Evolutionary conservation across 2,113 vertebrate species (phyloP), one percentile per base, ranked within the genome.

Genomic region (Onychostruthus taczanowskii): DNA sequence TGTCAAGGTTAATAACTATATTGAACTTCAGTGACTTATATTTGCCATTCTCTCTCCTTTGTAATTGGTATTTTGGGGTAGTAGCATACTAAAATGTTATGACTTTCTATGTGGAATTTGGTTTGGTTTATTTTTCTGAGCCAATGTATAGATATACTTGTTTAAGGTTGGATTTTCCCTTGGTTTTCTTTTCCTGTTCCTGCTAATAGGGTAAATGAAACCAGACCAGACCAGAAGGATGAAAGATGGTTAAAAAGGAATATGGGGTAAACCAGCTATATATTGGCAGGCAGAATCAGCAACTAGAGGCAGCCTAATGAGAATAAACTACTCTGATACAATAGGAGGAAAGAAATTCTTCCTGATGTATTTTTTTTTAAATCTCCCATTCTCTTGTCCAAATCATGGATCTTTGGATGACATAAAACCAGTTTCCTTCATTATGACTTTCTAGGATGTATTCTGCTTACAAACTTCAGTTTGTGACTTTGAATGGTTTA

Each of bases 361-460:
- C 26, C 19, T 68, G 15, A 9, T 70, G 4, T 22, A 1, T 53
- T 61, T 28, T 62, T 13, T 4, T 15, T 4, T 17, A 0, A 19
- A 13, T 39, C 3, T 53, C 46, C 22, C 6, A 46, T 27, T 87
- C 12, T 37, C 15, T 41, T 1, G 1, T 37, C 21, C 41, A 73
- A 59, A 49, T 91, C 14, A 66, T 39, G 55, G n/a, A 31, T 63
- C 7, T 66, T 37, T 41, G 17, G 49, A 68, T 68, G 8, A 19
- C 1, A 1, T 56, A 14, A 73, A 76, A 43, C 20, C 16, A 53
- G 11, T 41, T 87, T 79, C 24, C n/a, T 82, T 84, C 44, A 43
- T 18, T 91, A n/a, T 4, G 62, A 16, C 9, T 70, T 87, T 75
- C 64, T 37, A n/a, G 18, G 35, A 11, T 49, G 4, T 30, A 18